A percentile compares a stretch with the other conserved stretches of the same genome.
These are phyloP conservation scores for Drosophila varians DNA, from an alignment of 1,140 invertebrate species.

Conservation along the genomic window DNA sequence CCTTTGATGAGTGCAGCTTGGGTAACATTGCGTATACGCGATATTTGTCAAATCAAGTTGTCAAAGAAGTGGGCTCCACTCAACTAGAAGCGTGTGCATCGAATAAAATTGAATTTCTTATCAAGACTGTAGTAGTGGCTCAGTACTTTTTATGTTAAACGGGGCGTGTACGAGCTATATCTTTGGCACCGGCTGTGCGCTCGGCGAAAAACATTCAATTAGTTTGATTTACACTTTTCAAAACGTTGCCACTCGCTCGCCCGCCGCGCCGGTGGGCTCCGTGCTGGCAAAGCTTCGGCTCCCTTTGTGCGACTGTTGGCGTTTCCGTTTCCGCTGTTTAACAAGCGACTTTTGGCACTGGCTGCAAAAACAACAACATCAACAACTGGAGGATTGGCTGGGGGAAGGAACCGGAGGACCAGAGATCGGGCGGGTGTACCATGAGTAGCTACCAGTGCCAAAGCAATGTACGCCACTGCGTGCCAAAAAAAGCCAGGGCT, in stretches of 20 bases:
- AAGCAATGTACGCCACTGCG: conserved; percentile 70
- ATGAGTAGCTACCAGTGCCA: conserved; percentile 41
- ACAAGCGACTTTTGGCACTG: conserved; percentile 75
- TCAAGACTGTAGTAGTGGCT: conserved; percentile 34
- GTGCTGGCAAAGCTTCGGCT: conserved; percentile 33
- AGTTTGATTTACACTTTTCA: conserved; percentile 75
- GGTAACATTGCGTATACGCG: conserved; percentile 37
- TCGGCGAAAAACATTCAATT: conserved; percentile 76
- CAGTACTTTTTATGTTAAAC: conserved; percentile 33
- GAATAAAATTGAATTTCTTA: conserved; percentile 72
- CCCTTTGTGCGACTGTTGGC: conserved; percentile 76
- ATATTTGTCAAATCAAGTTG: conserved; percentile 46
- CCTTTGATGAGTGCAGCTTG: conserved; percentile 3
- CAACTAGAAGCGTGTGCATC: conserved; percentile 24
- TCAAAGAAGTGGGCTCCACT: conserved; percentile 36
- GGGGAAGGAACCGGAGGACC: conserved; percentile 2
- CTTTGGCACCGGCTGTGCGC: conserved; percentile 65
- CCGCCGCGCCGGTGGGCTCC: conserved; percentile 24
- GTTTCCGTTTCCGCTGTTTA: conserved; percentile 79
- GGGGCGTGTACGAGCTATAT: conserved; percentile 45
- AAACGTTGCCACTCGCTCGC: conserved; percentile 23
- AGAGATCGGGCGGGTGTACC: conserved; percentile 14
- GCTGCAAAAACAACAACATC: conserved; percentile 48
- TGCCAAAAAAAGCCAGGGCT: conserved; percentile 63
- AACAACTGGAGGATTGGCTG: conserved; percentile 35